Base-by-base conservation (phyloP, 2,888 invertebrate species). In the Schrankia costaestrigalis region DNA sequence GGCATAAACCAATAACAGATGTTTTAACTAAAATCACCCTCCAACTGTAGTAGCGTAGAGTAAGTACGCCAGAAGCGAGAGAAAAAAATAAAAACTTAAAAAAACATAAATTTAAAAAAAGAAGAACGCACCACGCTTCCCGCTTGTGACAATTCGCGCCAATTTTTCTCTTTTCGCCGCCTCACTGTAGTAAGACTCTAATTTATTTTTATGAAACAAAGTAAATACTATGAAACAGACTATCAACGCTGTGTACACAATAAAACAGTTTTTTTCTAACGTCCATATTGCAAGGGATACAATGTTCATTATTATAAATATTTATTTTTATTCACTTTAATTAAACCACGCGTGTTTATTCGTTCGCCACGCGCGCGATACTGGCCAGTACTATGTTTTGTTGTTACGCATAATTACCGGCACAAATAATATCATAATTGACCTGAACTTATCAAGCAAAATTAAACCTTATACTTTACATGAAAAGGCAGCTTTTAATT, bases 211-310 rank as follows among this genome's bases (percentile, higher is more conserved):
- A 46, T 87, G 85, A 28, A 79, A 74, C 40, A 81, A 57, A 1
- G 84, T 82, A 35, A 86, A 85, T 5, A 58, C 68, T 11, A 84
- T 52, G 38, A 87, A 87, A 56, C 73, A 71, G 35, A 77, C 67
- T 21, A 82, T 69, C 29, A 87, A 50, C 1, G 69, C 68, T 3
- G 77, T 74, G 34, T 86, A 87, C 23, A 87, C 80, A 14, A 71
- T 63, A 48, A 77, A 83, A 74, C 84, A 87, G 56, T 87, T 79
- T 22, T 79, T 77, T 51, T 87, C 87, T 46, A 87, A 57, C 5
- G 78, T 75, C 78, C 78, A 85, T 37, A 87, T 73, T 1, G 71
- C 68, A 3, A 78, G 36, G 15, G 87, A 85, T 32, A 86, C 74
- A 14, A 79, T 38, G 49, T 86, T 87, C 87, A 87, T 86, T 49